Base-by-base conservation (phyloP, 2,888 invertebrate species). In the Mythimna lalbum region DNA sequence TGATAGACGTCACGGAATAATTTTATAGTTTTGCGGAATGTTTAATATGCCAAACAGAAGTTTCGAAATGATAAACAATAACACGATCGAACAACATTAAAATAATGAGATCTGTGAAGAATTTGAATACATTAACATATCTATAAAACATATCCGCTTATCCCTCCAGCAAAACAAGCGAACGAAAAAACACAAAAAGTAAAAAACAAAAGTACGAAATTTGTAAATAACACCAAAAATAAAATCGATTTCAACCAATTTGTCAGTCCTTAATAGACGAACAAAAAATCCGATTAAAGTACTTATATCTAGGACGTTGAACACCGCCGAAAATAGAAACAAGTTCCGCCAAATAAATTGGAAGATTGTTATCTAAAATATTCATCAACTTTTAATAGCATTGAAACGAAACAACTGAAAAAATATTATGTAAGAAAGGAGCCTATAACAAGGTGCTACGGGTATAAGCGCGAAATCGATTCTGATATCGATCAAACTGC, bases 1-100 rank as follows among this genome's bases (percentile, higher is more conserved):
- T 77, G 62, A 67, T 63, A 63, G 77, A 89, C 91, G 90, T 91
- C 90, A 90, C 85, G 83, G 91, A 91, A 91, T 89, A 88, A 84
- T 90, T 88, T 88, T 76, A 81, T 69, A 72, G 59, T 69, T 69
- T 63, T 78, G 67, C 70, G 69, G 73, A 84, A 86, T 86, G 78
- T 75, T 73, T 78, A 85, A 84, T 69, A 59, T 70, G 63, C 66
- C 67, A 76, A 76, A 81, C 63, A 70, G 82, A 75, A 80, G 76
- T 78, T 82, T 80, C 66, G 63, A 52, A 50, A 71, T 82, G 76
- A 85, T 81, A 86, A 89, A 90, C 87, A 89, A 90, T 86, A 88
- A 87, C 82, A 87, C 63, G 82, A 80, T 71, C 65, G 52, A 80
- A 80, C 78, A 77, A 63, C 77, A 76, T 77, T 61, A 66, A 52